Evolutionary conservation across 1,140 invertebrate genomes (phyloP).

Genomic region (Chrysopa pallens): DNA sequence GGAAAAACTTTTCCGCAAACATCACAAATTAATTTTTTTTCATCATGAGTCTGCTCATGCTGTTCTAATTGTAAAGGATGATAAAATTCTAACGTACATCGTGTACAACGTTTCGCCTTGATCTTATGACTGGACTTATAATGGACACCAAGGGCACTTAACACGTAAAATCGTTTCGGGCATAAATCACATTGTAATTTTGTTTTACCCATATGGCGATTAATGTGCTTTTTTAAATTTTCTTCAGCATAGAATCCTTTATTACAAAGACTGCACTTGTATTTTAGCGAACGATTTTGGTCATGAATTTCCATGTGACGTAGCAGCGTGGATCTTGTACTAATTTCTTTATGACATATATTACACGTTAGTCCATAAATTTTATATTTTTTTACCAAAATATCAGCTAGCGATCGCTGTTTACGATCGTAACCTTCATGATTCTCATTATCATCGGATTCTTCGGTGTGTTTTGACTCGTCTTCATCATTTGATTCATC

Average conservation of each 20-base stretch:
- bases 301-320: too few species aligned
- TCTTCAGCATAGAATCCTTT: constrained; percentile 1
- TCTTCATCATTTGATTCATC: too few species aligned
- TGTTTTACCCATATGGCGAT: constrained; percentile 2
- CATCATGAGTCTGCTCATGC: constrained; percentile 3
- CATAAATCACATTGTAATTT: constrained; percentile 5
- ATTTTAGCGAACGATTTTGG: too few species aligned
- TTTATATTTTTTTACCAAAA: too few species aligned
- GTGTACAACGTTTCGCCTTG: too few species aligned
- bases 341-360: constrained; percentile 1
- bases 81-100: too few species aligned
- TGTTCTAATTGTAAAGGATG: too few species aligned
- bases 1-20: constrained; percentile 6
- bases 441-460: too few species aligned
- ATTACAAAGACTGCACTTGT: constrained; percentile 2
- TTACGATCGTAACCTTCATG: too few species aligned
- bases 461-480: too few species aligned
- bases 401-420: constrained; percentile 1
- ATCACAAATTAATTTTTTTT: constrained; percentile 4
- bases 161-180: constrained; percentile 3
- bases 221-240: constrained; percentile 3
- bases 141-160: constrained; percentile 3
- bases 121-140: too few species aligned
- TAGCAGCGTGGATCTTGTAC: not conserved
- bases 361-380: not conserved